Base-by-base conservation (phyloP, 2,888 invertebrate genomes). In the Peribatodes rhomboidaria region DNA sequence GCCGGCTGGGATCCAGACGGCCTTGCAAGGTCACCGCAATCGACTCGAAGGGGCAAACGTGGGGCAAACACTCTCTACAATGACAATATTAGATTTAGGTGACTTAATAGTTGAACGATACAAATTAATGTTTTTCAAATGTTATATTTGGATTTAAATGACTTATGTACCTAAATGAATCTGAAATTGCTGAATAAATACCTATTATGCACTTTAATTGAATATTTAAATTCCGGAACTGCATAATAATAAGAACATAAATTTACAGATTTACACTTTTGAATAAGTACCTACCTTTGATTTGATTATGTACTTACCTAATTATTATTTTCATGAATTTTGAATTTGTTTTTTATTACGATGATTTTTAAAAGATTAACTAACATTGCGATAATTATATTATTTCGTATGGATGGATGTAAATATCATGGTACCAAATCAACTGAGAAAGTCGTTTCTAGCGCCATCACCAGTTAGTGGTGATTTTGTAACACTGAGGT, bases 11-110 rank as follows among this genome's bases (percentile, higher is more conserved):
- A 70, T 64, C 73, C 71, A 70, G 76, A 70, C 78, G 80, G 75
- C 86, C 85, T 87, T 83, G 83, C 82, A 84, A 85, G 84, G 85
- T 80, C 79, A 72, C 14, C 58, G 62, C 42, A 57, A 47, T 8
- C 20, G 44, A 3, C 16, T 42, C 3, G 44, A 61, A 63, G 50
- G 22, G 47, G 33, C 63, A 31, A 65, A 58, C 31, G 59, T n/a
- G n/a, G n/a, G n/a, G n/a, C n/a, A n/a, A n/a, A 33, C 22, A 53
- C 44, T n/a, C 27, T 55, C 1, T 42, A n/a, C 22, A 35, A 47
- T 20, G 37, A 35, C 31, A 14, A 63, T 47, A 37, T 27, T 8
- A 27, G 27, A 6, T 27, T n/a, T n/a, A n/a, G n/a, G n/a, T n/a
- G n/a, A 27, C 27, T 2, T 6, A 27, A 27, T 27, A 27, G 3